Evolutionary conservation across 2,113 vertebrate species (phyloP).

Genomic region (Aviceda subcristata): DNA sequence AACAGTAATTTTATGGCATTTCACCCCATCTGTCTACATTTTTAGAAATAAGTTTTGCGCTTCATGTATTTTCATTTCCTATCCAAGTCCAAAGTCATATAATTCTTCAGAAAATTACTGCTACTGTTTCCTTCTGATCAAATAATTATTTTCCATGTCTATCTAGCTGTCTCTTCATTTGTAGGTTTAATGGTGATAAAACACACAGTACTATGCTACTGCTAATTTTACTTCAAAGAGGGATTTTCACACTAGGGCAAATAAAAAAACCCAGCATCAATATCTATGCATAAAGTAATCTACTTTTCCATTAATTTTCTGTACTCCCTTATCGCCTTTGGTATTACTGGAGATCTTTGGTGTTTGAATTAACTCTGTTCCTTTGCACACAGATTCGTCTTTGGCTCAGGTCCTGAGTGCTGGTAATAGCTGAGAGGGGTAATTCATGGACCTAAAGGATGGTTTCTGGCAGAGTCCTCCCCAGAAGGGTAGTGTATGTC

Average conservation of each 20-base stretch:
- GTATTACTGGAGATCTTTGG: background rate
- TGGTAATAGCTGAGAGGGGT: background rate
- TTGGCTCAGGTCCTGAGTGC: background rate
- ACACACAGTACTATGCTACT: background rate
- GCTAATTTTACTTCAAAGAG: slow-evolving; percentile 19
- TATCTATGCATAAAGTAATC: background rate
- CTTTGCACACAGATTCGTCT: background rate
- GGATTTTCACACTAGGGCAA: background rate
- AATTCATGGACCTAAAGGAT: background rate
- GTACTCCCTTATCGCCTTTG: background rate
- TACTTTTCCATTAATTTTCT: background rate
- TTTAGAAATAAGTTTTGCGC: background rate
- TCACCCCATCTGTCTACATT: background rate
- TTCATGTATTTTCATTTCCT: background rate
- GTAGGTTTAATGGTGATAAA: background rate
- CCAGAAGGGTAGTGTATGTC: background rate
- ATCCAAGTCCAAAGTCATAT: background rate
- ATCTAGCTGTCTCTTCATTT: background rate
- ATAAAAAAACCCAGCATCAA: background rate
- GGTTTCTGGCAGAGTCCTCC: background rate
- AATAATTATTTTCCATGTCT: background rate
- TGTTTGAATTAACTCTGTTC: background rate
- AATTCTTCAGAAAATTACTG: slow-evolving; percentile 8
- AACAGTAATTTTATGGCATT: background rate
- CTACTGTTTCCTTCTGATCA: background rate